These are phyloP conservation scores for Bruchidius siliquastri DNA, from an alignment of 2,888 invertebrate genomes.

Conservation along the genomic window DNA sequence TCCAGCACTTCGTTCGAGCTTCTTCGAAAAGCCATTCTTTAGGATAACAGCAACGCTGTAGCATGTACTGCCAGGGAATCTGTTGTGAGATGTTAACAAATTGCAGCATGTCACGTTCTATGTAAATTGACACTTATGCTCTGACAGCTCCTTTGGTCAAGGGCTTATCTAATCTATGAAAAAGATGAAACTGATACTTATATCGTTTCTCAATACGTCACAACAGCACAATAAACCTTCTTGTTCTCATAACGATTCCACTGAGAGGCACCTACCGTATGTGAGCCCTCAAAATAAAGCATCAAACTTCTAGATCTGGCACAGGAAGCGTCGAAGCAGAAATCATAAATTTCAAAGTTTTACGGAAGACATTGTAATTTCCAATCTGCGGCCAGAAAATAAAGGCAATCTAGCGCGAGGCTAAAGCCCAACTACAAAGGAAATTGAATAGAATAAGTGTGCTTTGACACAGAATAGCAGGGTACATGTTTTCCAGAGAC, in stretches of 20 bases:
- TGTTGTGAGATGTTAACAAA: too few species aligned
- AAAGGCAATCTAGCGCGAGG: conserved; percentile 17
- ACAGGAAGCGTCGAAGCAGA: conserved; percentile 14
- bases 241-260: neutral
- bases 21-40: too few species aligned
- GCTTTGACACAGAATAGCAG: conserved; percentile 13
- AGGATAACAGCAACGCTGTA: too few species aligned
- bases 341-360: conserved; percentile 22
- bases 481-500: conserved; percentile 6
- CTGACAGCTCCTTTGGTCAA: too few species aligned
- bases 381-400: conserved; percentile 20
- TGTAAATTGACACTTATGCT: too few species aligned
- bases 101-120: too few species aligned
- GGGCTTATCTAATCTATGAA: too few species aligned
- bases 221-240: neutral
- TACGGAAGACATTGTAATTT: conserved; percentile 20
- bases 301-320: conserved; percentile 7
- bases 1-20: too few species aligned
- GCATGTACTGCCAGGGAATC: too few species aligned
- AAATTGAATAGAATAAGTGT: conserved; percentile 19
- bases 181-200: too few species aligned
- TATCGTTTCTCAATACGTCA: neutral
- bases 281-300: neutral
- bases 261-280: conserved; percentile 1
- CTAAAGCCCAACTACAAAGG: conserved; percentile 17